Base-by-base conservation (phyloP, 2,113 vertebrate species). In the Junco hyemalis region DNA sequence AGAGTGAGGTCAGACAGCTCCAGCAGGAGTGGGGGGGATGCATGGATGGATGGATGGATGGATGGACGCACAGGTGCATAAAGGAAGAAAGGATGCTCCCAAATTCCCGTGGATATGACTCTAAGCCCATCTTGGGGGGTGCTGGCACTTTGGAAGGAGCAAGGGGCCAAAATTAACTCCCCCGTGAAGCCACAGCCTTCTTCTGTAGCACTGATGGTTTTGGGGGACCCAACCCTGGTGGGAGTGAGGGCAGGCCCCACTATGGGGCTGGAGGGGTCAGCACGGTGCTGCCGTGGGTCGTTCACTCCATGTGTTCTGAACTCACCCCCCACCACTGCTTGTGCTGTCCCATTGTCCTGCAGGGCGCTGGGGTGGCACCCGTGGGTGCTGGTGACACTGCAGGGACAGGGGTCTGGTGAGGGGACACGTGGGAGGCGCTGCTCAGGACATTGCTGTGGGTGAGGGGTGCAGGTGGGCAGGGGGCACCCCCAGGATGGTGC, bases 1-100 rank as follows among this genome's bases (percentile, higher is more conserved):
- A 51, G 74, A 91, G 90, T 93, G 94, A 96, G 95, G 95, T 93
- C 95, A 95, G 95, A 95, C 73, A 68, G 90, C 79, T 93, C 93
- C 92, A 16, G 77, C 65, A 91, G 70, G 44, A 91, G 59, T 14
- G 20, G 59, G 33, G 56, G 84, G 31, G 19, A 31, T 25, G 29
- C 24, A 57, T n/a, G 66, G 3, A 56, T 33, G 51, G 10, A 59
- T 35, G 54, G 24, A 68, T 3, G 74, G 29, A 66, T 3, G 33
- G 40, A 29, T 24, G 29, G 26, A 56, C 28, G 65, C 47, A 65
- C 33, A n/a, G 45, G 47, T 33, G 57, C 13, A 33, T 11, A 35
- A 44, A 11, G 14, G 8, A 22, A 36, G 45, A 28, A 47, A 76
- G 14, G 40, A 26, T 38, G 12, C 26, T 60, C 20, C 19, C 38